phyloP scores from a whole-genome alignment of 2,888 invertebrate species.

The Campoletis raptor region DNA sequence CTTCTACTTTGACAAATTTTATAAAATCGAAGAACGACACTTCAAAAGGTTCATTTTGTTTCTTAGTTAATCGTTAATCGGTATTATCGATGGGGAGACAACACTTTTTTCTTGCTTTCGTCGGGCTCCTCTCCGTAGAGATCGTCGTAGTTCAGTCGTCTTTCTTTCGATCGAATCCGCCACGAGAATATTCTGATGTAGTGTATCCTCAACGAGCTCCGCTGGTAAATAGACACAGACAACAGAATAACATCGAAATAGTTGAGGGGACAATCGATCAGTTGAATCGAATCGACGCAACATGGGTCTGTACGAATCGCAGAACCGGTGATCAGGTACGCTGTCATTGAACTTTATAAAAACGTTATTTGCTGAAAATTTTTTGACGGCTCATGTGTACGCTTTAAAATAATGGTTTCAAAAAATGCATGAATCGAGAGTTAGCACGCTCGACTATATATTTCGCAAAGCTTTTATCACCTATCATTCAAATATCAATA shows the following conservation, averaged over 20 bases:
- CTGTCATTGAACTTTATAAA: background rate
- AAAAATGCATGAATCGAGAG: background rate
- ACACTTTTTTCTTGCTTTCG: background rate
- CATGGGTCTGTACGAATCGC: constrained; percentile 75
- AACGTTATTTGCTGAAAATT: background rate
- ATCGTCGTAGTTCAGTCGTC: background rate
- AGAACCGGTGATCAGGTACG: constrained; percentile 73
- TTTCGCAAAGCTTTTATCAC: background rate
- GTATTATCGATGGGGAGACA: constrained; percentile 20
- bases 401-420: background rate
- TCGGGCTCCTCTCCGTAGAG: constrained; percentile 9
- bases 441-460: background rate
- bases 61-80: background rate
- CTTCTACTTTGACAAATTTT: background rate
- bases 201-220: background rate
- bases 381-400: background rate
- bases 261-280: constrained; percentile 44
- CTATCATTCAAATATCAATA: background rate
- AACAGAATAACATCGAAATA: constrained; percentile 11
- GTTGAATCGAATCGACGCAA: constrained; percentile 53
- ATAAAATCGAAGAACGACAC: background rate
- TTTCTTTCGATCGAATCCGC: background rate
- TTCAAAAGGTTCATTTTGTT: background rate
- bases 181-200: background rate
- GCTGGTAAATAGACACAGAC: background rate